These are phyloP conservation scores for Phymorhynchus buccinoides DNA, from an alignment of 1,140 invertebrate genomes.

Conservation along the genomic window DNA sequence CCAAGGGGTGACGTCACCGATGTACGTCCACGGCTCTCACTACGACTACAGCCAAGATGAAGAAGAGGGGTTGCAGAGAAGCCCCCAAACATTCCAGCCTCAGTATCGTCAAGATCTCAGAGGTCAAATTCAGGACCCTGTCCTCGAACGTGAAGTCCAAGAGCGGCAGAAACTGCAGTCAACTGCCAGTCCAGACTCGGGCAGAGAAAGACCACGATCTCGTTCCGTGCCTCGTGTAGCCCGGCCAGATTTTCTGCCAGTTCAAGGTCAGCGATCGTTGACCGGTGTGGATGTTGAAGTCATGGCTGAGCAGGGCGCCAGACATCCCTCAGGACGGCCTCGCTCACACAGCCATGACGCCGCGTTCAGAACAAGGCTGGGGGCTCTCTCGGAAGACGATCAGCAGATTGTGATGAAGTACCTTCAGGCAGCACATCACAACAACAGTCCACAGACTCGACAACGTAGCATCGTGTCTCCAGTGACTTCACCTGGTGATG, in stretches of 20 bases:
- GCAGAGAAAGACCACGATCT: conserved; percentile 1
- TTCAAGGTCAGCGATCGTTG: background rate
- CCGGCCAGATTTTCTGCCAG: conserved; percentile 2
- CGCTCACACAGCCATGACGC: conserved; percentile 21
- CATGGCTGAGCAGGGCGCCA: background rate
- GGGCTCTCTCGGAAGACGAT: conserved; percentile 7
- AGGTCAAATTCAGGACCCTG: background rate
- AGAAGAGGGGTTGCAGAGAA: background rate
- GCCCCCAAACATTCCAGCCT: background rate
- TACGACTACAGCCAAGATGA: background rate
- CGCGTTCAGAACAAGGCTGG: conserved; percentile 1
- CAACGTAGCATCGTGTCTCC: background rate
- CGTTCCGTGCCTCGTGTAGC: background rate
- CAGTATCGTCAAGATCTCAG: background rate
- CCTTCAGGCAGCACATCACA: background rate
- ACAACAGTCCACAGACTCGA: background rate
- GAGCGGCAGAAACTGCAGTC: background rate
- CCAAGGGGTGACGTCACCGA: background rate
- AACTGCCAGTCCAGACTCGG: background rate
- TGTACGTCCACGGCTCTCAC: no score
- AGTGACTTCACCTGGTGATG: background rate
- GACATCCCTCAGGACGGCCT: background rate
- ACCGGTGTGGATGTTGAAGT: background rate
- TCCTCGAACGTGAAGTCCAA: background rate
- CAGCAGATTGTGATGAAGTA: conserved; percentile 17